Evolutionary conservation across 2,113 vertebrate genomes (phyloP).

Genomic region (Melospiza melodia): DNA sequence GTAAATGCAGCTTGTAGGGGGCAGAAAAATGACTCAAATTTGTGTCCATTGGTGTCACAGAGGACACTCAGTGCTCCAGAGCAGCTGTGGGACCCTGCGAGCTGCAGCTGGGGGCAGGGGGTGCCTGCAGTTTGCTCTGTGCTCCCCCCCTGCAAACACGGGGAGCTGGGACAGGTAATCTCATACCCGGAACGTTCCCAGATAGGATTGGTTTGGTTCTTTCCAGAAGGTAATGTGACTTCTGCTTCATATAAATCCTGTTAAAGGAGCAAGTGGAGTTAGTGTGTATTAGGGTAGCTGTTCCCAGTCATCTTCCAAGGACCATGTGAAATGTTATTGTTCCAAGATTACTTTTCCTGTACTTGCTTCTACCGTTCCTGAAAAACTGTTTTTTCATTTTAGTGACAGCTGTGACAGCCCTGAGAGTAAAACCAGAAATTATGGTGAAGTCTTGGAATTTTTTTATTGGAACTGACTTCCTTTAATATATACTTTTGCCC

Average conservation of each 20-base stretch:
- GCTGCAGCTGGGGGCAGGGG: accelerated
- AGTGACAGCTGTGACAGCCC: slow-evolving; percentile 27
- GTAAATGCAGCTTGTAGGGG: neutral
- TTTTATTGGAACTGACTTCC: neutral
- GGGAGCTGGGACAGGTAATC: neutral
- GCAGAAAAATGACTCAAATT: neutral
- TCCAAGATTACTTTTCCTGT: neutral
- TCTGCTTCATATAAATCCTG: neutral
- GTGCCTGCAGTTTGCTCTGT: neutral
- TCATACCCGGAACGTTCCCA: neutral
- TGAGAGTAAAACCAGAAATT: slow-evolving; percentile 37
- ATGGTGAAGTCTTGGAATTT: slow-evolving; percentile 4
- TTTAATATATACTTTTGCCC: neutral
- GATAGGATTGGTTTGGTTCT: neutral
- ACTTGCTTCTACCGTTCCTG: slow-evolving; percentile 7
- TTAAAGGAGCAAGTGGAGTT: neutral
- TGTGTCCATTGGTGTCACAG: neutral
- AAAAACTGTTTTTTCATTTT: slow-evolving; percentile 31
- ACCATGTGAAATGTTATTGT: neutral
- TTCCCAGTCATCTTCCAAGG: neutral
- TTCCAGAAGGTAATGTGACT: neutral
- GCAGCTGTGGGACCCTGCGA: neutral
- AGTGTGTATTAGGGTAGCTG: neutral
- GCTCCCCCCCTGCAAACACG: neutral
- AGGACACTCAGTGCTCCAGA: neutral